Conservation (phyloP, 2,797 vertebrate genomes). For the Pyrrhura leucotis region DNA sequence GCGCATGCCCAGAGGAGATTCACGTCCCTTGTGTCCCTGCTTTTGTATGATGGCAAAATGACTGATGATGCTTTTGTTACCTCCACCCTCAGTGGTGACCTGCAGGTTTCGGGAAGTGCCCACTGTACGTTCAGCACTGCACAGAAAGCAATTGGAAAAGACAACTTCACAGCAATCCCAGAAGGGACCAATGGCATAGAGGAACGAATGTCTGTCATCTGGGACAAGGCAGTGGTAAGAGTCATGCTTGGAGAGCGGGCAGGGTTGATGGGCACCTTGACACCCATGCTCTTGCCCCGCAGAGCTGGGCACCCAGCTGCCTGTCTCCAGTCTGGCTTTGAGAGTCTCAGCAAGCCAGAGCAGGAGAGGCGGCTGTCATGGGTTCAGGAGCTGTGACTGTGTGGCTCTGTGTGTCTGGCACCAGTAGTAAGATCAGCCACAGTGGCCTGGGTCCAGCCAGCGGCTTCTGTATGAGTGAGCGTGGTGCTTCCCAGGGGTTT, state of each 20-base stretch:
- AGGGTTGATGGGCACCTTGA: neutral
- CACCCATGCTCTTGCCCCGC: rapidly evolving
- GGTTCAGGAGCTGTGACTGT: neutral
- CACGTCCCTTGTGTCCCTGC: neutral
- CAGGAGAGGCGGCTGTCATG: rapidly evolving
- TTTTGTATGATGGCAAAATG: neutral
- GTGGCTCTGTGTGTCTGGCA: neutral
- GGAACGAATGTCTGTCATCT: constrained; percentile 95
- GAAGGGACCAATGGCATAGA: constrained; percentile 96
- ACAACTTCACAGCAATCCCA: constrained; percentile 96
- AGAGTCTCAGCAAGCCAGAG: neutral
- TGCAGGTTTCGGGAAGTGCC: constrained; percentile 93
- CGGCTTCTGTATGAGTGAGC: neutral
- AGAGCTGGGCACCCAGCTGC: neutral
- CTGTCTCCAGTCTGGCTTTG: neutral
- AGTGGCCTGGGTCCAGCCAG: neutral
- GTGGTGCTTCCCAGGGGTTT: neutral
- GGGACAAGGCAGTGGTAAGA: constrained; percentile 98
- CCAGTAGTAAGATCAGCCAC: neutral
- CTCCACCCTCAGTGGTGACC: constrained; percentile 84
- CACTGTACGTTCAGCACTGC: constrained; percentile 97
- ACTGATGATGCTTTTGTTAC: neutral
- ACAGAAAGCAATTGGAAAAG: constrained; percentile 97
- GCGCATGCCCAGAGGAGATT: neutral
- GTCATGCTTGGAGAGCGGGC: neutral